Evolutionary conservation across 2,797 vertebrate species (phyloP).

Genomic region (Delichon dasypus): DNA sequence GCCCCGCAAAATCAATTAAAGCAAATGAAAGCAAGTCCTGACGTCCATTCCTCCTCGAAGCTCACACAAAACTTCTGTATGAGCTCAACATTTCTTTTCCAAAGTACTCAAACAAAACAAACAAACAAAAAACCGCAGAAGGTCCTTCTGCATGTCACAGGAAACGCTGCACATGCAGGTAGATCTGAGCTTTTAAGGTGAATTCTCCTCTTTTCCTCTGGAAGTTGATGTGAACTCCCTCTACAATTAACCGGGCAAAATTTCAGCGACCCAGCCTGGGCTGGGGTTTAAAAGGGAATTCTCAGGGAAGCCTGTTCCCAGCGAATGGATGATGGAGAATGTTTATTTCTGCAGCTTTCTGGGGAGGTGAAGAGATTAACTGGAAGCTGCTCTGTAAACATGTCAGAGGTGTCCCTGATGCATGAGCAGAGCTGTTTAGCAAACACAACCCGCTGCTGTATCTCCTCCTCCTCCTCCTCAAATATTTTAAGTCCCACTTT

Average conservation of each 20-base stretch:
- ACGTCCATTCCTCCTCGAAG: neutral
- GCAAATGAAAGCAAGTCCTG: neutral
- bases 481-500: neutral
- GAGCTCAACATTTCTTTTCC: neutral
- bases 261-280: fast-evolving
- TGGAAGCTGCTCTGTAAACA: conserved; percentile 33
- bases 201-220: neutral
- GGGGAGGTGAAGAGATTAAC: conserved; percentile 15
- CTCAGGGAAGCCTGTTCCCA: neutral
- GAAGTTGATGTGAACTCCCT: neutral
- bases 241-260: neutral
- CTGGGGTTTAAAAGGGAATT: neutral
- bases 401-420: conserved; percentile 12
- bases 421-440: neutral
- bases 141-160: neutral
- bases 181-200: neutral
- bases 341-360: conserved; percentile 22
- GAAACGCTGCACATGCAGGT: neutral
- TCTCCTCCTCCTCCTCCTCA: neutral
- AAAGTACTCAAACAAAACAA: neutral
- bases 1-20: neutral
- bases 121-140: neutral
- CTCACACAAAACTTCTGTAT: neutral
- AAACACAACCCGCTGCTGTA: neutral
- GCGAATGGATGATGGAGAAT: neutral